A percentile compares a stretch with the other conserved stretches of the same genome.
Conservation (phyloP, 2,113 vertebrate genomes). For the Caloenas nicobarica region DNA sequence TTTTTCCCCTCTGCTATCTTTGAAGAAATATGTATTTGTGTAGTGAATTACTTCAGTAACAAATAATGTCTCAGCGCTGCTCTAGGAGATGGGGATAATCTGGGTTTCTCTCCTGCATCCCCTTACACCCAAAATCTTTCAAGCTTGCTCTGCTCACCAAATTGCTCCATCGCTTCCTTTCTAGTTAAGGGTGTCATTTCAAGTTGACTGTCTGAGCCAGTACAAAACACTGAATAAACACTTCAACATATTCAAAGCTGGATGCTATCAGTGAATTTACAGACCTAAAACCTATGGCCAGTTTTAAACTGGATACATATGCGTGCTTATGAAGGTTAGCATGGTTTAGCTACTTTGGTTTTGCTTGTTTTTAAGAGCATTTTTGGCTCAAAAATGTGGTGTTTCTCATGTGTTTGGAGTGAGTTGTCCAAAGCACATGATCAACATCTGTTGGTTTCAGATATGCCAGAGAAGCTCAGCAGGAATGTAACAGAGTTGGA, state of each 20-base stretch:
- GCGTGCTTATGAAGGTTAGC: fast-evolving
- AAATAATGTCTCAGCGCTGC: not conserved
- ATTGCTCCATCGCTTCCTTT: not conserved
- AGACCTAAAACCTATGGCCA: not conserved
- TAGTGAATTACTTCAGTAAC: not conserved
- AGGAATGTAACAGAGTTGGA: not conserved
- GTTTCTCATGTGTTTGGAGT: not conserved
- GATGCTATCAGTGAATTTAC: not conserved
- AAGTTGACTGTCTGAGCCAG: not conserved
- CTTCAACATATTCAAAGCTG: not conserved
- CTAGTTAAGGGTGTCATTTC: not conserved
- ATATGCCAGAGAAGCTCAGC: not conserved
- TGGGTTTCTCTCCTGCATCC: not conserved
- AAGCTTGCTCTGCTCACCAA: not conserved
- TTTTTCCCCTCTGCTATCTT: not conserved
- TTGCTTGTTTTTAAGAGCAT: not conserved
- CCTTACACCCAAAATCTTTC: not conserved
- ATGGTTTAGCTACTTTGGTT: not conserved
- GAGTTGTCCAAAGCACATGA: not conserved
- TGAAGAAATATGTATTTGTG: not conserved
- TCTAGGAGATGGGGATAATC: not conserved
- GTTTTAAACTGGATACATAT: not conserved
- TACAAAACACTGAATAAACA: not conserved
- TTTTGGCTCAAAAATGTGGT: slow-evolving; percentile 18
- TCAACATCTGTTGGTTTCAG: slow-evolving; percentile 10